phyloP scores from a whole-genome alignment of 2,888 invertebrate species.

The Nephrotoma guestfalica region DNA sequence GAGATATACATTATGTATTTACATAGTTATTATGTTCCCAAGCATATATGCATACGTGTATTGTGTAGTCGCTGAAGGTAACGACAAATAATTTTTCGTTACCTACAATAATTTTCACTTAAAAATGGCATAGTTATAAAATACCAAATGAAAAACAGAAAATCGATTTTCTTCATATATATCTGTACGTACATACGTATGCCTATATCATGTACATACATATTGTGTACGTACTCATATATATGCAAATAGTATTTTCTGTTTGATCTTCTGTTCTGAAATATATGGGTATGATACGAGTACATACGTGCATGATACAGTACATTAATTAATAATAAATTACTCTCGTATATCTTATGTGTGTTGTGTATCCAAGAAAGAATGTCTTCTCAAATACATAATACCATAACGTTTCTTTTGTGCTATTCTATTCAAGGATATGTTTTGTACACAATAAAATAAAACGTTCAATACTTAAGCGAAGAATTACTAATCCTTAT shows the following conservation, averaged over 20 bases:
- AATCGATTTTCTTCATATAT: not conserved
- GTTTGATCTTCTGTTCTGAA: not conserved
- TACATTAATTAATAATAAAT: not conserved
- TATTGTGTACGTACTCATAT: not conserved
- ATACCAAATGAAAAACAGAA: not conserved
- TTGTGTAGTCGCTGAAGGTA: not conserved
- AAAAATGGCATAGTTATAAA: not conserved
- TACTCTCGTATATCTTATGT: not conserved
- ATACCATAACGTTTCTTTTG: too few species aligned
- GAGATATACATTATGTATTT: not conserved
- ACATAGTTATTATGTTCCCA: not conserved
- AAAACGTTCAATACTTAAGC: not conserved
- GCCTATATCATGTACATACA: not conserved
- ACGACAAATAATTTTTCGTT: not conserved
- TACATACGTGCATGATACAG: not conserved
- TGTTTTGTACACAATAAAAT: too few species aligned
- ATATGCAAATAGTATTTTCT: not conserved
- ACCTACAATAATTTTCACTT: not conserved
- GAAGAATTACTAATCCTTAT: not conserved
- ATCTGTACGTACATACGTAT: not conserved
- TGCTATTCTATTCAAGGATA: too few species aligned
- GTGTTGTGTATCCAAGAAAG: not conserved
- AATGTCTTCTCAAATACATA: not conserved
- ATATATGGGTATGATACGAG: not conserved
- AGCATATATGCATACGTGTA: not conserved